Conservation (phyloP, 92 coral and sea anemone species). For the Heliopora coerulea region DNA sequence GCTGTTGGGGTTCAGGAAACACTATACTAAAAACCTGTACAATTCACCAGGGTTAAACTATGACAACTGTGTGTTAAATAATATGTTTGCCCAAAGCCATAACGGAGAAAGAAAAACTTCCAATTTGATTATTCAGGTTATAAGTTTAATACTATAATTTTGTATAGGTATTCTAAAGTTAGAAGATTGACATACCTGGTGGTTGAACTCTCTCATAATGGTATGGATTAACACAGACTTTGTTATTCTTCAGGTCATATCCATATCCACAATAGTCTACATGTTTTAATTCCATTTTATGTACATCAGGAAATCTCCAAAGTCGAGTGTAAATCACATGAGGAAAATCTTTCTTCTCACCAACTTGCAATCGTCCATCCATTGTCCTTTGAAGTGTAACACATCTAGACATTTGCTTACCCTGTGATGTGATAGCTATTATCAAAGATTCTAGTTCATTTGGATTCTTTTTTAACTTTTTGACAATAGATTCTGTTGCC, state of each 20-base stretch:
- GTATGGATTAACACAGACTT: constrained; percentile 99
- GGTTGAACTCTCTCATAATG: constrained; percentile 99
- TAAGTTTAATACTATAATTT: background rate
- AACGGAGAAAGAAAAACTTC: no score
- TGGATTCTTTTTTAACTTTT: constrained; percentile 90
- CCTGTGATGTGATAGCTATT: constrained; percentile 93
- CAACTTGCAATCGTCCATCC: constrained; percentile 98
- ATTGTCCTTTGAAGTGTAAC: constrained; percentile 96
- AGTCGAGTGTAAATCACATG: constrained; percentile 98
- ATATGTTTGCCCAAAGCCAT: no score
- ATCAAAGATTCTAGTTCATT: constrained; percentile 94
- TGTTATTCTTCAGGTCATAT: constrained; percentile 92
- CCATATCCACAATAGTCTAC: constrained; percentile 97
- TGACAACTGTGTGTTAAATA: no score
- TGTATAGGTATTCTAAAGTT: no score
- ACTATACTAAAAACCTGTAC: no score
- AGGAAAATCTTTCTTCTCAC: constrained; percentile 99
- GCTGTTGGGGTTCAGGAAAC: no score
- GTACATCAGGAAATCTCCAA: constrained; percentile 99
- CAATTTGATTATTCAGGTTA: background rate
- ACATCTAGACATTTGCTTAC: constrained; percentile 96
- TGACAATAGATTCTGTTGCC: constrained; percentile 94
- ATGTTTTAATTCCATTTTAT: constrained; percentile 97
- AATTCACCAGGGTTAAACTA: no score
- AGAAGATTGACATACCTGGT: constrained; percentile 70